These are phyloP conservation scores for Alosa sapidissima DNA, from an alignment of 2,797 vertebrate genomes.

Conservation along the genomic window DNA sequence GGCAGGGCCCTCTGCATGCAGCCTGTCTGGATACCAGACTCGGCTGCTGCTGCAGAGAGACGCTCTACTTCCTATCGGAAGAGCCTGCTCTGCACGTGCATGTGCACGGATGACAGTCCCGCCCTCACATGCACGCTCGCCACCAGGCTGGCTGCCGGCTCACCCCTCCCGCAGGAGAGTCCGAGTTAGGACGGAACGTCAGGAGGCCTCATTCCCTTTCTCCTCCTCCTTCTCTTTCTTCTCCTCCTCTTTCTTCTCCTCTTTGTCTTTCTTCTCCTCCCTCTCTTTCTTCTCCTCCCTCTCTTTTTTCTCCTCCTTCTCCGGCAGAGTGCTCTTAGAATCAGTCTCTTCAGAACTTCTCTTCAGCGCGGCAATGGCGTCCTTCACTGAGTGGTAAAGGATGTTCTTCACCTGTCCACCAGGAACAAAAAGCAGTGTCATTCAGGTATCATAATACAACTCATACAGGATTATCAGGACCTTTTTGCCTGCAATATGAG, in stretches of 20 bases:
- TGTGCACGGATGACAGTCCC: constrained; percentile 4
- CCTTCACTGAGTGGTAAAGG: constrained; percentile 84
- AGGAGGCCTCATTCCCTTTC: constrained; percentile 58
- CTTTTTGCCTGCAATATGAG: no score
- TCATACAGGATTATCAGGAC: no score
- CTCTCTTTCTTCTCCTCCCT: not conserved
- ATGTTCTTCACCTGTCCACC: constrained; percentile 84
- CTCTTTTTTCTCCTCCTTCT: constrained; percentile 47
- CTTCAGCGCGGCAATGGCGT: constrained; percentile 81
- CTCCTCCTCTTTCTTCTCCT: constrained; percentile 53
- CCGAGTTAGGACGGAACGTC: constrained; percentile 35
- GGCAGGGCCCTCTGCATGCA: not conserved
- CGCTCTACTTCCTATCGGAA: not conserved
- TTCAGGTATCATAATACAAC: not conserved
- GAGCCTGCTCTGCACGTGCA: constrained; percentile 1
- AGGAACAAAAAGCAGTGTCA: constrained; percentile 19
- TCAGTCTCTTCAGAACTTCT: constrained; percentile 60
- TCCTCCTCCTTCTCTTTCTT: constrained; percentile 53
- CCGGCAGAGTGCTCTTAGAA: not conserved
- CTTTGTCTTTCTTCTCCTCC: not conserved
- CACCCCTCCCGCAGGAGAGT: constrained; percentile 30
- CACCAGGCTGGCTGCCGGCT: constrained; percentile 29
- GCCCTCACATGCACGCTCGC: not conserved
- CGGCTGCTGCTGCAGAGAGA: not conserved
- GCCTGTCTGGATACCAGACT: constrained; percentile 6